Percentiles rank a stretch among this genome's conserved stretches.
Evolutionary conservation across 2,797 vertebrate species (phyloP).

Genomic region (Cygnus olor): DNA sequence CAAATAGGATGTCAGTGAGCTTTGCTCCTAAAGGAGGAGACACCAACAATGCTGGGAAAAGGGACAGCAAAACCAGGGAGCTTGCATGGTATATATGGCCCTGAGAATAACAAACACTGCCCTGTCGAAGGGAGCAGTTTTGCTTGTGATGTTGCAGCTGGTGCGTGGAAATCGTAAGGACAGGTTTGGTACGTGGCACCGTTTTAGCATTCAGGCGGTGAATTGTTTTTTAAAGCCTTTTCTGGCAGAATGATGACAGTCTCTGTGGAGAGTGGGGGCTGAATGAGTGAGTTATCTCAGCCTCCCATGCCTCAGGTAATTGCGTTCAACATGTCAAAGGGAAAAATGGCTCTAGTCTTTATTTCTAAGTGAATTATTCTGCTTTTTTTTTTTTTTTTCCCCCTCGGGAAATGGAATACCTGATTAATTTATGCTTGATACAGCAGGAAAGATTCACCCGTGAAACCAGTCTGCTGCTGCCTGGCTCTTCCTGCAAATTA

Average conservation of each 20-base stretch:
- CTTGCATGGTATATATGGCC: background rate
- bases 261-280: conserved; percentile 16
- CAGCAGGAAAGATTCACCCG: conserved; percentile 17
- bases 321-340: conserved; percentile 6
- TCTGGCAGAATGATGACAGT: conserved; percentile 43
- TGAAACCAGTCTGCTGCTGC: background rate
- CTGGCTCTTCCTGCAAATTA: background rate
- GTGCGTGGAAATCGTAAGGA: background rate
- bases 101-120: background rate
- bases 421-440: conserved; percentile 35
- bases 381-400: background rate
- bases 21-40: background rate
- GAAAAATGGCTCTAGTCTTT: conserved; percentile 17
- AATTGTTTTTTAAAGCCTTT: conserved; percentile 34
- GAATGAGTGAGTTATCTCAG: conserved; percentile 51
- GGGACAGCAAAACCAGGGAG: background rate
- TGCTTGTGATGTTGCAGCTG: background rate
- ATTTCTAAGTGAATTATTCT: conserved; percentile 41
- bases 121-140: background rate
- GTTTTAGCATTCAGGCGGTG: conserved; percentile 11
- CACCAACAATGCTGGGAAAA: background rate
- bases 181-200: background rate
- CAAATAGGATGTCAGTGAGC: background rate
- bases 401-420: conserved; percentile 17
- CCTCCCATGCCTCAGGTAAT: conserved; percentile 37